A percentile compares a stretch with the other conserved stretches of the same genome.
Evolutionary conservation across 1,140 invertebrate genomes (phyloP).

Genomic region (Zaprionus davidi): DNA sequence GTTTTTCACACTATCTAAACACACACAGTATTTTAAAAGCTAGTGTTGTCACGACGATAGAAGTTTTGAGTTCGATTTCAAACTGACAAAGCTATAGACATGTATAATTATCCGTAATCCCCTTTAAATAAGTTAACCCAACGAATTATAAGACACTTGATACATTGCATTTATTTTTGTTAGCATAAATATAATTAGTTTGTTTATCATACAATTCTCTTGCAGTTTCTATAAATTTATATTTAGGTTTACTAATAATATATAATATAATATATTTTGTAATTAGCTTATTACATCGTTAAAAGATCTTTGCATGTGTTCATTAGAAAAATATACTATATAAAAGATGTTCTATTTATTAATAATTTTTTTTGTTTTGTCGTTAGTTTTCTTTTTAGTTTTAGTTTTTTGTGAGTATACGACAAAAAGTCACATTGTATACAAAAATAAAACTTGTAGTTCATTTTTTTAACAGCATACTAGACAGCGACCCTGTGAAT

Average conservation of each 20-base stretch:
- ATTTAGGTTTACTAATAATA: conserved; percentile 11
- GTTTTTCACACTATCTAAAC: neutral
- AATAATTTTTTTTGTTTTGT: neutral
- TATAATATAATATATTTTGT: conserved; percentile 10
- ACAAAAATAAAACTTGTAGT: conserved; percentile 54
- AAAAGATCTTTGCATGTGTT: conserved; percentile 86
- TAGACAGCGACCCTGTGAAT: conserved; percentile 32
- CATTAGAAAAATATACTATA: conserved; percentile 45
- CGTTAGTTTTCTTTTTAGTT: neutral
- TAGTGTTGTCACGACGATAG: neutral
- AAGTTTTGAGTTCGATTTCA: neutral
- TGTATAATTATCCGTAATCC: neutral
- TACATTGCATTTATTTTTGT: conserved; percentile 40
- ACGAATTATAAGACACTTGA: conserved; percentile 39
- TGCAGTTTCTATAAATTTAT: conserved; percentile 12
- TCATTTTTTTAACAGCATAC: conserved; percentile 27
- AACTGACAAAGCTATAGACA: neutral
- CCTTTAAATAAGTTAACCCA: neutral
- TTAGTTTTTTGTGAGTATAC: conserved; percentile 11
- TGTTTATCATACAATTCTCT: conserved; percentile 16
- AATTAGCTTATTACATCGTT: conserved; percentile 31
- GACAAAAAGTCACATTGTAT: conserved; percentile 53
- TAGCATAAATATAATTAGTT: conserved; percentile 33
- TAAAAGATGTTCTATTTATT: conserved; percentile 19
- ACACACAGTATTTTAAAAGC: conserved; percentile 6